These are phyloP conservation scores for Hydractinia echinata DNA, from an alignment of 30 jellyfish, hydroid and myxozoan species.

Conservation along the genomic window DNA sequence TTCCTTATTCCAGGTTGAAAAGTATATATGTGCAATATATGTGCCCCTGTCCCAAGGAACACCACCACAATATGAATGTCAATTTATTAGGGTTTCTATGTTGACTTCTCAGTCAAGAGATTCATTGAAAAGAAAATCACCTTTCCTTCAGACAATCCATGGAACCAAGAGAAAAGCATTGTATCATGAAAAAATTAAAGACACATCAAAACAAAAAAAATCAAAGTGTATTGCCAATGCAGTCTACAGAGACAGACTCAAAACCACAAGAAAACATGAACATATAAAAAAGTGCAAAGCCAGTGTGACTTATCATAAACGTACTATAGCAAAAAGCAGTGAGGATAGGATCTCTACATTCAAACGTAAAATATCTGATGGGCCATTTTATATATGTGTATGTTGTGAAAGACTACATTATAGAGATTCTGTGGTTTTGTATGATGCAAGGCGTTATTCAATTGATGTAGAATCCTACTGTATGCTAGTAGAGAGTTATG, in stretches of 20 bases:
- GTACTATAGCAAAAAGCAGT: background rate
- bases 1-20: background rate
- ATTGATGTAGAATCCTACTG: background rate
- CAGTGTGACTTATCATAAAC: too few relatives aligned
- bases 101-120: background rate
- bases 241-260: too few relatives aligned
- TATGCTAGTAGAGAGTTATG: background rate
- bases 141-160: background rate
- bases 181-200: background rate
- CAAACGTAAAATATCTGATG: background rate
- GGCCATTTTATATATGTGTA: constrained; percentile 1
- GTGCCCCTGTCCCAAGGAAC: background rate
- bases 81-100: background rate
- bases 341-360: too few relatives aligned
- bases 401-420: background rate
- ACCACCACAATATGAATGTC: background rate
- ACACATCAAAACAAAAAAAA: background rate
- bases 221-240: background rate
- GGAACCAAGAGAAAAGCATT: background rate
- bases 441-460: background rate
- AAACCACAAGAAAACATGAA: too few relatives aligned
- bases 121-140: background rate
- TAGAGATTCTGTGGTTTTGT: background rate
- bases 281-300: too few relatives aligned
- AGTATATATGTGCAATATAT: background rate